Conservation (phyloP, 1,140 invertebrate genomes). For the Capitella teleta region DNA sequence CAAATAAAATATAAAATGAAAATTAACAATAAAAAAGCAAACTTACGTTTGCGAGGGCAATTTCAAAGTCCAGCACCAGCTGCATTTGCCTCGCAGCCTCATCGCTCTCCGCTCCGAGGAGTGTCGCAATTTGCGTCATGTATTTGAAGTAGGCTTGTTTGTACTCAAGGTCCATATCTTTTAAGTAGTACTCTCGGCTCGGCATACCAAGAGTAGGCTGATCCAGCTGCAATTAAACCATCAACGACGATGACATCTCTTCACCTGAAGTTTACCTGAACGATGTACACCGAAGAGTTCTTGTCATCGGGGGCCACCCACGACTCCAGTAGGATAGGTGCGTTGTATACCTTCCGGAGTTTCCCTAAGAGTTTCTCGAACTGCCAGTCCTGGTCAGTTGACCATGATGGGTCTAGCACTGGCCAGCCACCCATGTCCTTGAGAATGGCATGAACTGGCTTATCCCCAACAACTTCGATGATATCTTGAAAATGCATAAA, state of each 20-base stretch:
- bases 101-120: slow-evolving; percentile 56
- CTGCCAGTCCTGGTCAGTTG: background rate
- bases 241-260: background rate
- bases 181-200: slow-evolving; percentile 67
- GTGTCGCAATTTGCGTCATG: slow-evolving; percentile 52
- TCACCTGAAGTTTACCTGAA: slow-evolving; percentile 56
- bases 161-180: slow-evolving; percentile 57
- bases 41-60: slow-evolving; percentile 61
- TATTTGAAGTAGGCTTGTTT: slow-evolving; percentile 63
- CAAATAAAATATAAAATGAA: too few species aligned
- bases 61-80: slow-evolving; percentile 61
- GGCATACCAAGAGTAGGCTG: slow-evolving; percentile 67
- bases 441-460: slow-evolving; percentile 51
- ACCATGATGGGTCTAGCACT: slow-evolving; percentile 39
- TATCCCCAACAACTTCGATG: slow-evolving; percentile 58
- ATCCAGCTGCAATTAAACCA: slow-evolving; percentile 54
- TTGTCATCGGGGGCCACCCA: slow-evolving; percentile 77
- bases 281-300: slow-evolving; percentile 71
- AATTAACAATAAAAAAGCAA: too few species aligned
- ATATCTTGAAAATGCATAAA: slow-evolving; percentile 47
- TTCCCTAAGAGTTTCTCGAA: slow-evolving; percentile 45
- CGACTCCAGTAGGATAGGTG: slow-evolving; percentile 62
- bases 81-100: slow-evolving; percentile 53
- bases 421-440: slow-evolving; percentile 64
- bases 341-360: slow-evolving; percentile 59